Percentiles rank a stretch among this genome's conserved stretches.
Evolutionary conservation across 53 echinoderm and acorn worm genomes (phyloP).

Genomic region (Pentamera pediparva): DNA sequence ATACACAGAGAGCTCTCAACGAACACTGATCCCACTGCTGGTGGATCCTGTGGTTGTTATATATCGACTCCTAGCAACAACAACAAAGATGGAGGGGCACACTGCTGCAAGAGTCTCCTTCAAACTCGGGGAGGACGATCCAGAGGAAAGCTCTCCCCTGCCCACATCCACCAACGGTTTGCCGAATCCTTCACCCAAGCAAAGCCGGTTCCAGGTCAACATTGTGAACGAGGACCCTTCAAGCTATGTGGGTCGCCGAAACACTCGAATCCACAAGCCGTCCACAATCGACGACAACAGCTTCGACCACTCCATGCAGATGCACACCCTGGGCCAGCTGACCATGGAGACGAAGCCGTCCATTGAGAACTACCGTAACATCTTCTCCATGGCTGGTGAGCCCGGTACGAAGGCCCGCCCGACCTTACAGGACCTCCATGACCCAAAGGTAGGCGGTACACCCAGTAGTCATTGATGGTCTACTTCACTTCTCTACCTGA

Average conservation of each 20-base stretch:
- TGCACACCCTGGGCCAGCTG: constrained; percentile 64
- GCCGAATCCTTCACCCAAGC: constrained; percentile 30
- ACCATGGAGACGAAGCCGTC: constrained; percentile 81
- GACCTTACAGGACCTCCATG: constrained; percentile 82
- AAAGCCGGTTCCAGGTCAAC: constrained; percentile 76
- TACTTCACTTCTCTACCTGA: no score
- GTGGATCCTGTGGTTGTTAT: no score
- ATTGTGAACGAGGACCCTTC: constrained; percentile 67
- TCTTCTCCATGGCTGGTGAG: constrained; percentile 45
- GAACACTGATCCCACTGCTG: no score
- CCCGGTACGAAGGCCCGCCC: constrained; percentile 71
- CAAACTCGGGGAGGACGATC: neutral
- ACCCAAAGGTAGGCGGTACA: constrained; percentile 84
- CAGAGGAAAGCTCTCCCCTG: neutral
- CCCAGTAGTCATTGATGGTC: no score
- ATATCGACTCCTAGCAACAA: no score
- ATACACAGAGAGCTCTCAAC: no score
- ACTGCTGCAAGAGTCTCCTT: no score
- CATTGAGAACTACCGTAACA: constrained; percentile 77
- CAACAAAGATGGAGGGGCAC: no score
- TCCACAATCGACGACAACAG: constrained; percentile 18
- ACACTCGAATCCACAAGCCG: constrained; percentile 15
- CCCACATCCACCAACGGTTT: neutral
- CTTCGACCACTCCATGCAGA: constrained; percentile 47
- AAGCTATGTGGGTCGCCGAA: constrained; percentile 16